Evolutionary conservation across 1,140 invertebrate genomes (phyloP).

Genomic region (Neodiprion pinetum): DNA sequence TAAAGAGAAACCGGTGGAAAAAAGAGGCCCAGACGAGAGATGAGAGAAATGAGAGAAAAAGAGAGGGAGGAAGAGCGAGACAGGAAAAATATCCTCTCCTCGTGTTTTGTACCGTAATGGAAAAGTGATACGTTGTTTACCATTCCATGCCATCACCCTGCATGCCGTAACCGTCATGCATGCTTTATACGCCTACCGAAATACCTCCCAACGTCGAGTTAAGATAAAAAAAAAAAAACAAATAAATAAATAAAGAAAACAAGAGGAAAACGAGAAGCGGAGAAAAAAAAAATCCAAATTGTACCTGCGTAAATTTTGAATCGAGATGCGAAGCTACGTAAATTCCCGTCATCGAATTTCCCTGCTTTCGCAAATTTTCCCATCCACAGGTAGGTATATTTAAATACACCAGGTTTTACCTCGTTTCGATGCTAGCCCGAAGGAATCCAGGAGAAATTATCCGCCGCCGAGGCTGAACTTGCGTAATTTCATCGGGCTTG

Average conservation of each 20-base stretch:
- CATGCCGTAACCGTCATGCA: neutral
- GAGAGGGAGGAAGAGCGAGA: slow-evolving; percentile 3
- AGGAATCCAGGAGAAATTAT: too few species aligned
- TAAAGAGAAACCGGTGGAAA: neutral
- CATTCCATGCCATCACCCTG: slow-evolving; percentile 2
- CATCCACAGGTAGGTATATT: too few species aligned
- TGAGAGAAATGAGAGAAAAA: neutral
- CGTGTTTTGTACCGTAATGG: neutral
- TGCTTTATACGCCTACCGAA: neutral
- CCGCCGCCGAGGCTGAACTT: neutral
- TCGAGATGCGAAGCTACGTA: neutral
- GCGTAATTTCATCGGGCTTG: neutral
- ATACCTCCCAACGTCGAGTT: neutral
- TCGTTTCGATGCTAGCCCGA: too few species aligned
- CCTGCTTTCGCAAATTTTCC: neutral
- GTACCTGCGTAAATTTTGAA: neutral
- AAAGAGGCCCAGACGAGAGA: neutral
- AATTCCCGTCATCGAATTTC: neutral
- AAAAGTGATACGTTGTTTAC: slow-evolving; percentile 5
- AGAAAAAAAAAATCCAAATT: neutral
- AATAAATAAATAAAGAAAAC: too few species aligned
- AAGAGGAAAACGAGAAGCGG: neutral
- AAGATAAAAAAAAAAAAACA: neutral
- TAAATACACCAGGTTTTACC: too few species aligned
- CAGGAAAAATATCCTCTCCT: slow-evolving; percentile 5